Percentiles rank a stretch among this genome's conserved stretches.
These are phyloP conservation scores for Pemphredon lugubris DNA, from an alignment of 2,888 invertebrate genomes.

Conservation along the genomic window DNA sequence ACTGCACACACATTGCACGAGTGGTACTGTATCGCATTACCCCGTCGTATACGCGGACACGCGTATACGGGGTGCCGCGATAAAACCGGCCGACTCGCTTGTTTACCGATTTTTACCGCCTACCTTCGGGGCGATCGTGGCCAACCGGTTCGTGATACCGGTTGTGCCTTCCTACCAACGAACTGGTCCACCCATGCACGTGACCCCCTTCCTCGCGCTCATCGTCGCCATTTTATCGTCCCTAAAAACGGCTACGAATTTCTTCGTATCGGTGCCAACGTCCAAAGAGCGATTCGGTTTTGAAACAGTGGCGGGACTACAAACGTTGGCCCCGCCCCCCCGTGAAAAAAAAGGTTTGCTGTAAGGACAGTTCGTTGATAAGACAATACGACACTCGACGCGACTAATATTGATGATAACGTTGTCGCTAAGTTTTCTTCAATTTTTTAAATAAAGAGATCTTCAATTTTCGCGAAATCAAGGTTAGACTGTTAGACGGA, in stretches of 20 bases:
- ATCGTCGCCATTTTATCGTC: conserved; percentile 23
- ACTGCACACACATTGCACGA: conserved; percentile 14
- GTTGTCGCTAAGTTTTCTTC: too few relatives aligned
- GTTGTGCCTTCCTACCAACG: conserved; percentile 48
- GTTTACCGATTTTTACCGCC: conserved; percentile 63
- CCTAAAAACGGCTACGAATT: conserved; percentile 1
- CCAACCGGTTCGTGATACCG: conserved; percentile 63
- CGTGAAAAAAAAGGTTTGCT: too few relatives aligned
- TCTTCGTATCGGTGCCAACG: neutral
- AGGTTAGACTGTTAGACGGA: too few relatives aligned
- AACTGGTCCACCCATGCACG: conserved; percentile 54
- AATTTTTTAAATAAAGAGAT: too few relatives aligned
- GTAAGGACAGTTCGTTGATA: too few relatives aligned
- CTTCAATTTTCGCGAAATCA: too few relatives aligned
- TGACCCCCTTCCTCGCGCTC: conserved; percentile 19
- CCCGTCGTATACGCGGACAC: neutral
- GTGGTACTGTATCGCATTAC: conserved; percentile 28
- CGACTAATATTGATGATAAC: too few relatives aligned
- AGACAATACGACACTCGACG: too few relatives aligned
- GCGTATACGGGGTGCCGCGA: conserved; percentile 32
- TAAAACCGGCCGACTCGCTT: conserved; percentile 53
- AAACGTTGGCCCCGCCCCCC: too few relatives aligned
- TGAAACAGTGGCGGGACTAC: too few relatives aligned
- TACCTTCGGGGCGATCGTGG: conserved; percentile 43
- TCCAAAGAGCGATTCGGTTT: too few relatives aligned